Evolutionary conservation across 2,797 vertebrate species (phyloP).

Genomic region (Agapornis canus): DNA sequence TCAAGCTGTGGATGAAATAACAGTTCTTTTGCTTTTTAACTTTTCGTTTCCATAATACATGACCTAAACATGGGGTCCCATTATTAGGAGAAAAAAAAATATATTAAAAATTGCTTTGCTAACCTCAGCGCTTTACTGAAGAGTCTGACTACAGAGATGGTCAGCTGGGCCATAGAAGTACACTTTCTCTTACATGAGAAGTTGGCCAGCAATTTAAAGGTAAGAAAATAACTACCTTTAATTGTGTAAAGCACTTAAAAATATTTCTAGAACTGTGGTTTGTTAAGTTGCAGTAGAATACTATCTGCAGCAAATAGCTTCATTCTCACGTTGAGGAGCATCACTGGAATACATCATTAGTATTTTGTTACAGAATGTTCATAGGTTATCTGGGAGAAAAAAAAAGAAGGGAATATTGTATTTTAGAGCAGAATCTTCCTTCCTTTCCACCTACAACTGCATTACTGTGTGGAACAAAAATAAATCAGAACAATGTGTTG

Average conservation of each 20-base stretch:
- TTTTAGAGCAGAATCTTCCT: background rate
- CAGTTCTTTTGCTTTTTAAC: background rate
- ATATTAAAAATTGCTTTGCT: background rate
- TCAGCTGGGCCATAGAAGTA: background rate
- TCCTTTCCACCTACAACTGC: background rate
- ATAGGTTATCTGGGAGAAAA: background rate
- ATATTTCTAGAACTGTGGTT: background rate
- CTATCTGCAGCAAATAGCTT: background rate
- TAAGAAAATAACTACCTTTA: background rate
- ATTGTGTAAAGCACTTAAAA: background rate
- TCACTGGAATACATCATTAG: background rate
- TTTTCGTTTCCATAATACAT: background rate
- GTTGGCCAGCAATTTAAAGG: background rate
- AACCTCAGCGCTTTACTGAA: background rate
- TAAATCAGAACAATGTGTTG: conserved; percentile 3
- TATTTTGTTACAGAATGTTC: background rate
- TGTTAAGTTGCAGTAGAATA: background rate
- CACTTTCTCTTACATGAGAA: background rate
- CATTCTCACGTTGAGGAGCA: background rate
- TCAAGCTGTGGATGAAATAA: background rate
- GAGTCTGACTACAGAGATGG: background rate
- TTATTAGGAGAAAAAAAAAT: background rate
- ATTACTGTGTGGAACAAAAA: background rate
- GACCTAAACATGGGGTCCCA: background rate
- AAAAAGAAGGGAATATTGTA: background rate